Conservation (phyloP, 1,140 invertebrate genomes). For the Ooceraea biroi region DNA sequence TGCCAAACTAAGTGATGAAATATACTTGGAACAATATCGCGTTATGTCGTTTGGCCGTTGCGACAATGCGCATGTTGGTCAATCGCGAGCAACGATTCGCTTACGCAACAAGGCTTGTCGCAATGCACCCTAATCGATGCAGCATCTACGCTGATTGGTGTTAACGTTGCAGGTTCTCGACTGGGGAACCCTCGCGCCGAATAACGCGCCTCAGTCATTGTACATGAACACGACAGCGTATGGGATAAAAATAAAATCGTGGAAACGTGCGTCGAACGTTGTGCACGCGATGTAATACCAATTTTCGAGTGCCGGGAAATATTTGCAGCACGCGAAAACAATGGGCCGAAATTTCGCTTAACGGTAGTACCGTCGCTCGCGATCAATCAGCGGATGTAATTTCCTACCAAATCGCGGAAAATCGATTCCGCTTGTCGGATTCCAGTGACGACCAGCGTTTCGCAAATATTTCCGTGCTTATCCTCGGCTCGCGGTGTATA, state of each 20-base stretch:
- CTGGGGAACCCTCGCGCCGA: slow-evolving; percentile 27
- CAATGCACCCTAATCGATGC: slow-evolving; percentile 65
- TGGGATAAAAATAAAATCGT: slow-evolving; percentile 50
- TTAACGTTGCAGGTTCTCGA: slow-evolving; percentile 48
- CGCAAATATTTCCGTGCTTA: no score
- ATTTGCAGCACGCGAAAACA: slow-evolving; percentile 38
- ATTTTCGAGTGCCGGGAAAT: slow-evolving; percentile 19
- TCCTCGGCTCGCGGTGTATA: neutral
- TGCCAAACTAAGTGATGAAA: neutral
- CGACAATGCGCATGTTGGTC: slow-evolving; percentile 14
- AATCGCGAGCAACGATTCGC: slow-evolving; percentile 60
- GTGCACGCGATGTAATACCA: slow-evolving; percentile 10
- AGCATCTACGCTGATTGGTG: slow-evolving; percentile 55
- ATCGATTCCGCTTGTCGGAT: slow-evolving; percentile 24
- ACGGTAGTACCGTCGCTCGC: slow-evolving; percentile 4
- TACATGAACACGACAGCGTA: neutral
- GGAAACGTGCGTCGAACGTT: slow-evolving; percentile 15
- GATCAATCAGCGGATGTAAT: slow-evolving; percentile 46
- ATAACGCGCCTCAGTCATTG: slow-evolving; percentile 43
- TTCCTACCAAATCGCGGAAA: slow-evolving; percentile 17
- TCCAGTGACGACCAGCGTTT: neutral
- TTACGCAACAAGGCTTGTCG: slow-evolving; percentile 55
- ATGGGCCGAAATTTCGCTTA: slow-evolving; percentile 35
- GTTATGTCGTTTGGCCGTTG: neutral
- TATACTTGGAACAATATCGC: slow-evolving; percentile 24